Conservation (phyloP, 2,113 vertebrate genomes). For the Trogon melanurus region DNA sequence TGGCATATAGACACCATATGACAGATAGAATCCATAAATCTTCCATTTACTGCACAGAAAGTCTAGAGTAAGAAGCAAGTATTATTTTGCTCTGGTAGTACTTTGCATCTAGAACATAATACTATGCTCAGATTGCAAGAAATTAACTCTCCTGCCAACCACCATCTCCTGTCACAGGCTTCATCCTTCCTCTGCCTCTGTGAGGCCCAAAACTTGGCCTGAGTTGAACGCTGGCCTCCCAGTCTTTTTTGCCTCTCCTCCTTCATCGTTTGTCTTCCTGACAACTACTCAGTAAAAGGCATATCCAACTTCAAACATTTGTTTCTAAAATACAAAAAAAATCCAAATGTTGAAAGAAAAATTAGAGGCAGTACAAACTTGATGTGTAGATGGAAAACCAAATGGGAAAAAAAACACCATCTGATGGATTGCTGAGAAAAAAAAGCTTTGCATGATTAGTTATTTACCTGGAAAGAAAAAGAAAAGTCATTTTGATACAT, state of each 20-base stretch:
- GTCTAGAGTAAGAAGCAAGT: not conserved
- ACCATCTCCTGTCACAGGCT: fast-evolving
- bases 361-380: not conserved
- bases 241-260: not conserved
- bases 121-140: not conserved
- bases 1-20: no score
- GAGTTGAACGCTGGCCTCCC: no score
- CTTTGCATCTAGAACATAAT: not conserved
- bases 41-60: not conserved
- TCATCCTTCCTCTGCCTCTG: not conserved
- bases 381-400: not conserved
- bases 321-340: not conserved
- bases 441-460: not conserved
- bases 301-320: not conserved
- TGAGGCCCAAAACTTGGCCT: not conserved
- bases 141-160: not conserved
- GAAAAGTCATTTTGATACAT: not conserved
- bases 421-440: not conserved
- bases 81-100: not conserved
- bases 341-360: not conserved
- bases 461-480: not conserved
- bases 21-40: not conserved
- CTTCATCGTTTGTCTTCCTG: not conserved
- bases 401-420: not conserved
- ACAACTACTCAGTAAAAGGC: not conserved